Evolutionary conservation across 2,888 invertebrate species (phyloP), one percentile per base, ranked within the genome.

Genomic region (Cataglyphis cursor): DNA sequence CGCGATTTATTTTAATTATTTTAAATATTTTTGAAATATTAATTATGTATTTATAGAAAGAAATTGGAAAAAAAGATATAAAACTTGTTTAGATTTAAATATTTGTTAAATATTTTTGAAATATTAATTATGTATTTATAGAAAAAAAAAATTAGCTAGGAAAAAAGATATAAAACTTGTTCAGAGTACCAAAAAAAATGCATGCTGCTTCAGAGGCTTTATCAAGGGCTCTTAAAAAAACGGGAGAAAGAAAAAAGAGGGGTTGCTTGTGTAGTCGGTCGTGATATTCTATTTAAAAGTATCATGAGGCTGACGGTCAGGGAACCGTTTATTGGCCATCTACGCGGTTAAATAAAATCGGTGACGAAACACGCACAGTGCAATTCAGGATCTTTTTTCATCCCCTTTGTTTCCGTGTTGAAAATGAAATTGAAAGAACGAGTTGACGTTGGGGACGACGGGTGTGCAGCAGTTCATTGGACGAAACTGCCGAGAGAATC

Each of bases 321-420:
- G 82, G 82, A 86, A 87, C 82, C 78, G 65, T 85, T 85, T 78
- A 81, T 75, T 82, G 85, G 31, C 72, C 81, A 85, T 85, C 85
- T 64, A 86, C 86, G n/a, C 51, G 86, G 86, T 91, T 91, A 91
- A 90, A 85, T 91, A 90, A 35, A 35, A 90, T 87, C 85, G 85
- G 78, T 91, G 91, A 91, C 87, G 90, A 87, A 91, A 90, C 5
- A 35, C 35, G 6, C 31, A 31, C 88, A 83, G 82, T 72, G 85
- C 89, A 85, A 89, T 89, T 87, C 88, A 85, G 76, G 87, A 84
- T 85, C 87, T 86, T 83, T 74, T 85, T 72, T 80, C 78, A 74
- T 86, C 82, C 73, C 81, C 66, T 83, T 83, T 75, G 65, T 78
- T 65, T 61, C 66, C 31, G 35, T 18, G 62, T 51, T 57, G 73